phyloP scores from a whole-genome alignment of 2,888 invertebrate species.

The Glaucopsyche alexis region DNA sequence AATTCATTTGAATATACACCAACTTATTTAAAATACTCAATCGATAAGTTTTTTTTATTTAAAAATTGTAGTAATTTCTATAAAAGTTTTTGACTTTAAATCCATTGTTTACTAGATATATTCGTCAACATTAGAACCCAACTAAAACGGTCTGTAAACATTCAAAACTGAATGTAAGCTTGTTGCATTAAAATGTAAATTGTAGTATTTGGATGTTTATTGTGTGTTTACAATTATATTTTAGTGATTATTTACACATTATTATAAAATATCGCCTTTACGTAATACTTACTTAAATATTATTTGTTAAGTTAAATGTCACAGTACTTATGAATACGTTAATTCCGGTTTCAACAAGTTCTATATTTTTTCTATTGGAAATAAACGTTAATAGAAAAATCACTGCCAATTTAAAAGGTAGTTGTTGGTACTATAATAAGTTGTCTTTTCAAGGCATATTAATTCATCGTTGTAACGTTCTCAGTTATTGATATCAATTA shows the following conservation, averaged over 20 bases:
- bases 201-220: slow-evolving; percentile 14
- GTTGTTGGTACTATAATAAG: background rate
- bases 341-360: slow-evolving; percentile 8
- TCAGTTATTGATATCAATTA: no score
- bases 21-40: no score
- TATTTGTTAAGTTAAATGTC: background rate
- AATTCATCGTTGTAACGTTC: no score
- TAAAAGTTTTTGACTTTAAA: no score
- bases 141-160: background rate
- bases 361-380: background rate
- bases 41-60: no score
- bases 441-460: no score
- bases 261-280: background rate
- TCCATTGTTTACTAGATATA: no score
- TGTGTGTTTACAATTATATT: slow-evolving; percentile 9
- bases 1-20: no score
- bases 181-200: slow-evolving; percentile 12
- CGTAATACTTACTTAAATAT: background rate
- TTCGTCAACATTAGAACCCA: no score
- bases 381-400: background rate
- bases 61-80: no score
- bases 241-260: slow-evolving; percentile 5
- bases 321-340: background rate
- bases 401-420: slow-evolving; percentile 22
- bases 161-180: background rate